Evolutionary conservation across 2,113 vertebrate species (phyloP), one percentile per base, ranked within the genome.

Genomic region (Ictalurus punctatus): DNA sequence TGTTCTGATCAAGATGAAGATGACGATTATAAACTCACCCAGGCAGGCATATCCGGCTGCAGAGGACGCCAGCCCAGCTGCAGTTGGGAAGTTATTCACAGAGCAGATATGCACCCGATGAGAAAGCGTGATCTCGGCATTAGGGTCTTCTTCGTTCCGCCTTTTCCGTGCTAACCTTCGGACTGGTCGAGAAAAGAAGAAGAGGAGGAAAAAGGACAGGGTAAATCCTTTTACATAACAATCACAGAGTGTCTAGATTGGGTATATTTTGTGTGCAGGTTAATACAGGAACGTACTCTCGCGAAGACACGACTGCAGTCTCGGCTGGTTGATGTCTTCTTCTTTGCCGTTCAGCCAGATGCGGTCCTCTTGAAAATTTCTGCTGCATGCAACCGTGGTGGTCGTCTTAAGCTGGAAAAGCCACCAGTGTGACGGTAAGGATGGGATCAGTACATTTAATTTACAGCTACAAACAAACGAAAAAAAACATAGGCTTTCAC

Each of bases 41-140:
- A 99, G 94, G 93, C 98, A 99, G 91, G 98, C 98, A 0, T 97
- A 99, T 88, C 98, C 98, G 0, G 98, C 97, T 0, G 98, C 98
- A 0, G 98, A 99, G 3, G 98, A 99, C 0, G 98, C 98, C 65
- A 99, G 93, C 17, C 98, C 98, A 0, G 98, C 98, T 0, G 98
- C 98, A 0, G 98, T 99, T 90, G 98, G 98, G 90, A 99, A 99
- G 94, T 98, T 97, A 94, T 99, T 99, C 63, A 95, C 94, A 0
- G 98, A 98, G 84, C 97, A 98, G 34, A 99, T 91, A 82, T 99
- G 98, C 86, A 98, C 95, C 92, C 97, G 98, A 90, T 96, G 95
- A 88, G 95, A 94, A 12, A 97, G 94, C 87, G 87, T 88, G 48
- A 93, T 89, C 0, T 91, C 93, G 0, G 87, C 0, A 12, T 93